These are phyloP conservation scores for Xenopus borealis DNA, from an alignment of 2,113 vertebrate species.

Conservation along the genomic window DNA sequence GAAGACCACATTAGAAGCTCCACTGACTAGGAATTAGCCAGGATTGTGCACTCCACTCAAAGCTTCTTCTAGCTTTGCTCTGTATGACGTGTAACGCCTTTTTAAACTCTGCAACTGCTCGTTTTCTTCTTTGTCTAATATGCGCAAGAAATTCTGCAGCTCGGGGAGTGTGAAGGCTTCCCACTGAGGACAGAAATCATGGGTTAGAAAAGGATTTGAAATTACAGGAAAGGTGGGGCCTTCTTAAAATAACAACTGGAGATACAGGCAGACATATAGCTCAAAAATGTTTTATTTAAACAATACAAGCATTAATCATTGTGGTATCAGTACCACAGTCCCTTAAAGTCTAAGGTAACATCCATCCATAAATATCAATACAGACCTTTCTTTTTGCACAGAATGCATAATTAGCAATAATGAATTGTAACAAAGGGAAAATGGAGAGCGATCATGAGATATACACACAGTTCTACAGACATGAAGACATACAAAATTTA, in stretches of 20 bases:
- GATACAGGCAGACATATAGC: too few species aligned
- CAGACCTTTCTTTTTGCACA: too few species aligned
- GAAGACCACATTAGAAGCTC: slow-evolving; percentile 34
- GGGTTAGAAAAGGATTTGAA: neutral
- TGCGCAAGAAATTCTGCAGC: slow-evolving; percentile 89
- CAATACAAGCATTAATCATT: too few species aligned
- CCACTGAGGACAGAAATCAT: slow-evolving; percentile 70
- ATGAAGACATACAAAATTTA: accelerated
- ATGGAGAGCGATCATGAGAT: too few species aligned
- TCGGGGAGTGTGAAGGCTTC: slow-evolving; percentile 93
- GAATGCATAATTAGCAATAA: too few species aligned
- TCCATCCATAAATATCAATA: neutral
- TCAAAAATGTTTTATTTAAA: too few species aligned
- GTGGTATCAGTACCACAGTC: too few species aligned
- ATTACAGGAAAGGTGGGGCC: neutral
- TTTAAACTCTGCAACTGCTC: slow-evolving; percentile 78
- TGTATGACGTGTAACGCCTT: slow-evolving; percentile 76
- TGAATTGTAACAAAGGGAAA: too few species aligned
- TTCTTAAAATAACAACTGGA: too few species aligned
- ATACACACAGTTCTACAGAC: too few species aligned
- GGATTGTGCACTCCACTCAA: slow-evolving; percentile 65
- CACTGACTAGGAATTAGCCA: slow-evolving; percentile 57
- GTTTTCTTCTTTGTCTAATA: slow-evolving; percentile 89
- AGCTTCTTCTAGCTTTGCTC: slow-evolving; percentile 83
- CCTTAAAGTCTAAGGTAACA: too few species aligned